phyloP scores from a whole-genome alignment of 1,140 invertebrate species.

The Lordiphosa clarofinis region DNA sequence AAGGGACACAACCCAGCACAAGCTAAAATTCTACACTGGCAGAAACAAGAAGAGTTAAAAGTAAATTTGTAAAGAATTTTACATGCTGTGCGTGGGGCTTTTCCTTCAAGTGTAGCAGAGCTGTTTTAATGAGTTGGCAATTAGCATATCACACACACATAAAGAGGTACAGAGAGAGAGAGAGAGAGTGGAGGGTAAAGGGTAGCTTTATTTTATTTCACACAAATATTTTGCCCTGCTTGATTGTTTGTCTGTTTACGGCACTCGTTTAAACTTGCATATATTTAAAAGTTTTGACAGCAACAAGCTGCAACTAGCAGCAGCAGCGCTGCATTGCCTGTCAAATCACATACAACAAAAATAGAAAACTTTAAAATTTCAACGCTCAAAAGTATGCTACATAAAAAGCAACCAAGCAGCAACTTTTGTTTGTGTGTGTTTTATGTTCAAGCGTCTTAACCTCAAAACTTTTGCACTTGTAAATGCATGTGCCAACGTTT shows the following conservation, averaged over 20 bases:
- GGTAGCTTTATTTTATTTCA: constrained; percentile 14
- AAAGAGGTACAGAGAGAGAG: not conserved
- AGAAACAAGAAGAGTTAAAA: not conserved
- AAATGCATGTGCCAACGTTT: constrained; percentile 56
- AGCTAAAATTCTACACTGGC: constrained; percentile 4
- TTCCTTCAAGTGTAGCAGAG: constrained; percentile 35
- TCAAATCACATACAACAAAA: constrained; percentile 7
- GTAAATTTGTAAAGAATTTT: not conserved
- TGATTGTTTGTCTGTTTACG: constrained; percentile 36
- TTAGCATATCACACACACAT: constrained; percentile 59
- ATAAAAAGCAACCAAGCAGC: constrained; percentile 36
- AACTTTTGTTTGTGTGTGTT: constrained; percentile 40
- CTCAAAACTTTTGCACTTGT: constrained; percentile 69
- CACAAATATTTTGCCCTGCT: constrained; percentile 33
- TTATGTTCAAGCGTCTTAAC: constrained; percentile 71
- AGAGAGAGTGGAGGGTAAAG: not conserved
- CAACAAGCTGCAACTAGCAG: constrained; percentile 8
- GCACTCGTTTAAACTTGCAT: constrained; percentile 36
- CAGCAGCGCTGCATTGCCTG: constrained; percentile 4
- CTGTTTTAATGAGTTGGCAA: constrained; percentile 74
- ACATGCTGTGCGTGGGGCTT: too few species aligned
- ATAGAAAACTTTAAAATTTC: constrained; percentile 24
- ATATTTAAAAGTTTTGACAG: constrained; percentile 29
- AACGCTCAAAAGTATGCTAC: constrained; percentile 23
- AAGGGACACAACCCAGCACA: constrained; percentile 13